Evolutionary conservation across 2,888 invertebrate genomes (phyloP), one percentile per base, ranked within the genome.

Genomic region (Drosophila villosipedis): DNA sequence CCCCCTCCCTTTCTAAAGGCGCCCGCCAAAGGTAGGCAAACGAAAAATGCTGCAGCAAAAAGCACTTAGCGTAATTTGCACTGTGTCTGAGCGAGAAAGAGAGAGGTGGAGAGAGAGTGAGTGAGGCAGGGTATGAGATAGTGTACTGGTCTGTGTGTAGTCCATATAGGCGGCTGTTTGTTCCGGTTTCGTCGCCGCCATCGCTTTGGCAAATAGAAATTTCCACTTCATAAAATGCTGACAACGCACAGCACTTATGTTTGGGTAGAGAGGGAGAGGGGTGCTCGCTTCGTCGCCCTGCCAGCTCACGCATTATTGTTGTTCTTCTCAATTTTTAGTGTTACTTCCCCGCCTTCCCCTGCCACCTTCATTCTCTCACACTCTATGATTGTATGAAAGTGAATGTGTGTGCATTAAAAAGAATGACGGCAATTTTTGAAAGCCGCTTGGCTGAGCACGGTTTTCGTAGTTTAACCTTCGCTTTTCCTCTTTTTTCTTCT

Each of bases 161-260:
- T 28, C 54, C 49, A 41, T 54, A 62, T 70, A 62, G 76, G 68
- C 64, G 73, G 63, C 83, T 85, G 89, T 83, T 88, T 88, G 89
- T 85, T 87, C 86, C 82, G 90, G 80, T 78, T 88, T 83, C 74
- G 80, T 76, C 74, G 78, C 70, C 75, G 83, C 68, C 68, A 71
- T 76, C 68, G 82, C 83, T 85, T 80, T 83, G 80, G 79, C 82
- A 86, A 89, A 78, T 84, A 83, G 82, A 84, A 91, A 90, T 91
- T 91, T 91, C 84, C 91, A 91, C 91, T 89, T 89, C 90, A 91
- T 91, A 90, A 91, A 91, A 91, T 81, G 88, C 86, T 89, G 87
- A 87, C 86, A 86, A 74, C 81, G 85, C 78, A 77, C 67, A 78
- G 85, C 88, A 83, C 88, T 86, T 88, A 88, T 88, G 90, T 75